Evolutionary conservation across 2,113 vertebrate genomes (phyloP).

Genomic region (Myiozetetes cayanensis): DNA sequence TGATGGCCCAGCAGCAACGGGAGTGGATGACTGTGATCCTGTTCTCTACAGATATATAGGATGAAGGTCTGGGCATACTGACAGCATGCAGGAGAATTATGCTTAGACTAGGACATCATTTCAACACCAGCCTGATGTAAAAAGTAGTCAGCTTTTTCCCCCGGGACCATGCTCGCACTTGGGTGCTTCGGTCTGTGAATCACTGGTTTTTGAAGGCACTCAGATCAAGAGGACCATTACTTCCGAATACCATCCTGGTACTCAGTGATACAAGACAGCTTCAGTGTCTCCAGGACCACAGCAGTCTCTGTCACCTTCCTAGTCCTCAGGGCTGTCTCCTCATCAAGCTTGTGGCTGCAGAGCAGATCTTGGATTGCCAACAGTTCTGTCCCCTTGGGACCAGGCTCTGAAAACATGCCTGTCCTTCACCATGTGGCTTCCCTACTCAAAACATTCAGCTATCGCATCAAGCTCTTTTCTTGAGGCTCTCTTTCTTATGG

Average conservation of each 20-base stretch:
- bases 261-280: neutral
- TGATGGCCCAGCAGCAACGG: neutral
- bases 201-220: neutral
- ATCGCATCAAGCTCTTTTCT: neutral
- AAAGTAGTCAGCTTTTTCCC: neutral
- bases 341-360: neutral
- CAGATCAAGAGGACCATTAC: fast-evolving
- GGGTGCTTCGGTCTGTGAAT: neutral
- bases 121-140: neutral
- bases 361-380: neutral
- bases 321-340: neutral
- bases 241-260: neutral
- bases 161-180: neutral
- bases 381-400: neutral
- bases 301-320: neutral
- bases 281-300: neutral
- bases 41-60: neutral
- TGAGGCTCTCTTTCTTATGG: neutral
- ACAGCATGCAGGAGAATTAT: neutral
- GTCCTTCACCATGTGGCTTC: neutral
- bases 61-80: neutral
- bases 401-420: neutral
- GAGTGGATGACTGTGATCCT: neutral
- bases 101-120: neutral
- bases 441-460: neutral